Evolutionary conservation across 2,113 vertebrate genomes (phyloP).

Genomic region (Sialia sialis): DNA sequence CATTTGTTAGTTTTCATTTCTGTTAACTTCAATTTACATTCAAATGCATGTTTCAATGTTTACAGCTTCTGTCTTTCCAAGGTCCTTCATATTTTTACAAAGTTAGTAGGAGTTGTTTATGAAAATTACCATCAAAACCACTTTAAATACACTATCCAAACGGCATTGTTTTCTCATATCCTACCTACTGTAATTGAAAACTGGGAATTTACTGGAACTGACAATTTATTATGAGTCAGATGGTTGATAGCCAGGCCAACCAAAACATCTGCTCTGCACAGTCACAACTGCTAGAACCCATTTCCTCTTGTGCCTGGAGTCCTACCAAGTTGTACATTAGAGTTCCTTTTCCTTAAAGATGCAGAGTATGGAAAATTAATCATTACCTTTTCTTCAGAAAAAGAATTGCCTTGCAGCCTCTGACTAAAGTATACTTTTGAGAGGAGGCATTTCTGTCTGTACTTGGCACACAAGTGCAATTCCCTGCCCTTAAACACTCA

Average conservation of each 20-base stretch:
- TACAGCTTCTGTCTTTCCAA: slow-evolving; percentile 25
- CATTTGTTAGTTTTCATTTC: slow-evolving; percentile 15
- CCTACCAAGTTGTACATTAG: slow-evolving; percentile 68
- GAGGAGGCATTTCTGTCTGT: not conserved
- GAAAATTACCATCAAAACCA: slow-evolving; percentile 54
- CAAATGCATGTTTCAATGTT: slow-evolving; percentile 17
- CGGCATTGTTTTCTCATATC: slow-evolving; percentile 69
- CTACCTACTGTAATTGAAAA: slow-evolving; percentile 81
- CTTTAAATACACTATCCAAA: slow-evolving; percentile 67
- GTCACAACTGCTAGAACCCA: slow-evolving; percentile 76
- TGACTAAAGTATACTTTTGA: not conserved
- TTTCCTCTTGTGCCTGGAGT: slow-evolving; percentile 77
- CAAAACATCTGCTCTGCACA: slow-evolving; percentile 80
- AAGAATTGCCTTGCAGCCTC: not conserved
- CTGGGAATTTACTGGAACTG: slow-evolving; percentile 82
- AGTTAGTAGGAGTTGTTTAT: slow-evolving; percentile 16
- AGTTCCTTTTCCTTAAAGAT: slow-evolving; percentile 69
- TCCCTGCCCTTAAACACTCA: not conserved
- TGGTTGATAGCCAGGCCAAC: slow-evolving; percentile 76
- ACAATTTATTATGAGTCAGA: slow-evolving; percentile 81
- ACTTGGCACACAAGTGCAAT: not conserved
- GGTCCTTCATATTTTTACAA: slow-evolving; percentile 1
- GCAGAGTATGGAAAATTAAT: slow-evolving; percentile 44
- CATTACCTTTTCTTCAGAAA: not conserved
- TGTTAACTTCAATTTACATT: slow-evolving; percentile 6